Evolutionary conservation across 2,888 invertebrate species (phyloP), one percentile per base, ranked within the genome.

Genomic region (Hydraecia micacea): DNA sequence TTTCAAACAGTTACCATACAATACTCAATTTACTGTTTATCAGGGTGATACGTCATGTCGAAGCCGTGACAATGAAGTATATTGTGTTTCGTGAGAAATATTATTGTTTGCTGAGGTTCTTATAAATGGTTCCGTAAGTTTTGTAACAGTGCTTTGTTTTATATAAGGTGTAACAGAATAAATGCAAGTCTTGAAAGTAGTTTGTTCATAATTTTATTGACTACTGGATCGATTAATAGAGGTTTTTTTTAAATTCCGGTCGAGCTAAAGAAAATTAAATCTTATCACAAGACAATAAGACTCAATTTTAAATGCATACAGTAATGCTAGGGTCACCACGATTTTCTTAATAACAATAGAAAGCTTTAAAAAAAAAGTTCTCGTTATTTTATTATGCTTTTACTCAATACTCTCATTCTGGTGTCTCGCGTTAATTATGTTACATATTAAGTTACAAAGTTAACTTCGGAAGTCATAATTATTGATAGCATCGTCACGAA

Each of bases 11-110:
- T 58, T 68, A 65, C 69, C 66, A 71, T 78, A 83, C 66, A 52
- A 69, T 75, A 67, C 73, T 74, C 73, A 66, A 75, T 75, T 55
- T 75, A 28, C 70, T 69, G 63, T 78, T 80, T 83, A 85, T 83
- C 78, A 62, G 13, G 46, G 76, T 70, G 73, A 86, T 86, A 80
- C 63, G 75, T 85, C 83, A 79, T 80, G 58, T 75, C 76, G 69
- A 73, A 70, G 68, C 55, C 13, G 49, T 71, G 86, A 85, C 77
- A 83, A 79, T 80, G 68, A 77, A 39, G 46, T 60, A 75, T 80
- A 32, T 65, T 60, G 70, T 72, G 39, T 73, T 71, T 52, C 58
- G 63, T 76, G 55, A 76, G 52, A 77, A 71, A 69, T 83, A 71
- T 75, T 75, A 63, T 73, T 73, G 39, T 70, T 68, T 76, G 15